Base-by-base conservation (phyloP, 2,113 vertebrate species). In the Lathamus discolor region DNA sequence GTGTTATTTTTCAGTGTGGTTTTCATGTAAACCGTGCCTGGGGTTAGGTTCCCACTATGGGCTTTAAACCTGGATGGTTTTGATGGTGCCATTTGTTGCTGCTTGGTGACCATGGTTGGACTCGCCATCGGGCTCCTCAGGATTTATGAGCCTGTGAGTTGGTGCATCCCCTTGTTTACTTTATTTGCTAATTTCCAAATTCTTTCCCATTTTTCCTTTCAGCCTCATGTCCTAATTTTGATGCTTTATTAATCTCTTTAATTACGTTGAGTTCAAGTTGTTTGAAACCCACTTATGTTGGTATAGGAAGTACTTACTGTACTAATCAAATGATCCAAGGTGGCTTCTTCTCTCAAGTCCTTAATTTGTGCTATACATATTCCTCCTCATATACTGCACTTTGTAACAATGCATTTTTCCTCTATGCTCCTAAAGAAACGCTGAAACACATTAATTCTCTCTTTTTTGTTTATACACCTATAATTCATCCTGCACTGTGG, bases 281-380 rank as follows among this genome's bases (percentile, higher is more conserved):
- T 95, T 94, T 94, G 92, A 95, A 94, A 96, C 94, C 88, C 94
- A 90, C 92, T 97, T 95, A 59, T n/a, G 57, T 62, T 18, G 6
- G 64, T 75, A 33, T 78, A 90, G 91, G 94, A 95, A 95, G 94
- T 83, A 92, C 86, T 97, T 88, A 93, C 35, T 78, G 3, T n/a
- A 69, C 92, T 96, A 95, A 94, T 94, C 80, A 95, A 83, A 92
- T 1, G 6, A 88, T 90, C 61, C 93, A 78, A 90, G 79, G 92
- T 92, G 79, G 68, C 75, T 90, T 67, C 92, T 91, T 54, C 70
- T 87, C 88, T 92, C 83, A 92, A 95, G 77, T 88, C 85, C 72
- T 92, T 95, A 77, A 87, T 93, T 93, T 95, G 90, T 67, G 82
- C 87, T 41, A 41, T 80, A 90, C 49, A 23, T 88, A 54, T 85